Evolutionary conservation across 1,140 invertebrate species (phyloP).

Genomic region (Orchestia grillus): DNA sequence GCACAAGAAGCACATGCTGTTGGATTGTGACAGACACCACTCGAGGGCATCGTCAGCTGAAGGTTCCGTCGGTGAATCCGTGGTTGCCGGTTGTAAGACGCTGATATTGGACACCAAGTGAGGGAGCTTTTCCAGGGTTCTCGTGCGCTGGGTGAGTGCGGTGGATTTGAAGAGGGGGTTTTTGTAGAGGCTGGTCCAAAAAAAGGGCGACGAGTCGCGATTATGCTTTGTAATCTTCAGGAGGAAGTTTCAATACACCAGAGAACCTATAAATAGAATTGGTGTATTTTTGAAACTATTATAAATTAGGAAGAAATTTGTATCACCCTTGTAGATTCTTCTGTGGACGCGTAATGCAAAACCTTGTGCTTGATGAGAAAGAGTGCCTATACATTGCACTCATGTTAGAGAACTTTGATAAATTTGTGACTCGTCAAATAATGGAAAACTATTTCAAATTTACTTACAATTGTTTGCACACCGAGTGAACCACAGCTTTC

Average conservation of each 20-base stretch:
- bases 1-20: conserved; percentile 53
- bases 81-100: neutral
- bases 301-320: neutral
- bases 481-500: neutral
- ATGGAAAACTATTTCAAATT: neutral
- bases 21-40: conserved; percentile 31
- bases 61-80: neutral
- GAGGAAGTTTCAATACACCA: no score
- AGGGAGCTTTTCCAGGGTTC: neutral
- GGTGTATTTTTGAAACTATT: neutral
- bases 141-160: no score
- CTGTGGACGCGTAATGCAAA: neutral
- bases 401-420: neutral
- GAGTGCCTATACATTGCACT: neutral
- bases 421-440: neutral
- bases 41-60: conserved; percentile 47
- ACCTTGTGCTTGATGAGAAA: neutral
- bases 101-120: neutral
- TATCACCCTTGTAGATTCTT: neutral
- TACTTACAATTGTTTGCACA: neutral
- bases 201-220: neutral
- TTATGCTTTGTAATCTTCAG: neutral
- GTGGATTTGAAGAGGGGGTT: neutral
- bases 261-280: neutral
- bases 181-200: neutral